A percentile compares a stretch with the other conserved stretches of the same genome.
These are phyloP conservation scores for Drosophila kepulauana DNA, from an alignment of 1,140 invertebrate species.

Conservation along the genomic window DNA sequence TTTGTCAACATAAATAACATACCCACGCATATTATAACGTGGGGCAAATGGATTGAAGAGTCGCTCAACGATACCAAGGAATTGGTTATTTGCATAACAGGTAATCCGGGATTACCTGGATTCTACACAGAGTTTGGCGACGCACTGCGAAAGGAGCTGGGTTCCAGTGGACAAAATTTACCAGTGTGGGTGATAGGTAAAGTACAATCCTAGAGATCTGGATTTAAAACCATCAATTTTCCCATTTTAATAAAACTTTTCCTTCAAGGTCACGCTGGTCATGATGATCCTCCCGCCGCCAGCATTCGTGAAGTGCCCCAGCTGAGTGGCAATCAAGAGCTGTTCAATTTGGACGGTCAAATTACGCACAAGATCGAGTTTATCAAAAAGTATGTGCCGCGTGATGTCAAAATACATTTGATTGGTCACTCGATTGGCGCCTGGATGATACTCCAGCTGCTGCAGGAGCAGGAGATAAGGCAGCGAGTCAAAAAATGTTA, in stretches of 20 bases:
- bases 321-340: conserved; percentile 85
- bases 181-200: conserved; percentile 89
- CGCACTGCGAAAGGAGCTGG: conserved; percentile 87
- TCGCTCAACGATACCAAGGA: conserved; percentile 85
- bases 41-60: conserved; percentile 89
- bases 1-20: conserved; percentile 88
- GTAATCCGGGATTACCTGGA: conserved; percentile 89
- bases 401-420: conserved; percentile 89
- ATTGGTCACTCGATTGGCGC: conserved; percentile 94
- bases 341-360: conserved; percentile 91
- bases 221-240: no score
- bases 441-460: conserved; percentile 91
- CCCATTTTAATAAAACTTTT: no score
- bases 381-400: conserved; percentile 90
- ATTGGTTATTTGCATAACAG: conserved; percentile 87
- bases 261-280: conserved; percentile 89
- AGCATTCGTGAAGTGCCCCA: conserved; percentile 84
- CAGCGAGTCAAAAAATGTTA: conserved; percentile 87
- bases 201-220: conserved; percentile 59
- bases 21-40: conserved; percentile 89
- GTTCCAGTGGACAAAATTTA: conserved; percentile 82
- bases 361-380: conserved; percentile 93
- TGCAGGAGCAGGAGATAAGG: conserved; percentile 87
- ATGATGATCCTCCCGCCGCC: conserved; percentile 87
- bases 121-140: conserved; percentile 91